Base-by-base conservation (phyloP, 2,113 vertebrate genomes). In the Mola mola region DNA sequence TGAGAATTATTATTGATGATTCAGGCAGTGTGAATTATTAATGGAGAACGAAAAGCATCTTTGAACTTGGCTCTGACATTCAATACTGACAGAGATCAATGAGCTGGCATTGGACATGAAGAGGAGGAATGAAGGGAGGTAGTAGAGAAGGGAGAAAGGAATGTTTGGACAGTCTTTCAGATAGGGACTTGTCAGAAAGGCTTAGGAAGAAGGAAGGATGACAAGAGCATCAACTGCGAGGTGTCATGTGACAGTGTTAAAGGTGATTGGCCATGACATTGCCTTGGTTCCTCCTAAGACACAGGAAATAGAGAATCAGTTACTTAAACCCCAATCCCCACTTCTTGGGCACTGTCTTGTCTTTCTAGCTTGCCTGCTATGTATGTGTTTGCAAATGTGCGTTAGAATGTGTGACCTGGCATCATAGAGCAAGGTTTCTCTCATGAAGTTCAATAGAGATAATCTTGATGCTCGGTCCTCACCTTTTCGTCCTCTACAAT, bases 1-100 rank as follows among this genome's bases (percentile, higher is more conserved):
- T 89, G 90, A 91, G 88, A 90, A 91, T 88, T 91, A 92, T 92
- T 91, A 90, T 91, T 92, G 91, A 93, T 92, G 92, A 93, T 89
- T 92, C 89, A 91, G 90, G 74, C 85, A 24, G 78, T 79, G 90
- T 93, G 86, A 92, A 93, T 93, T 93, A 93, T 93, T 93, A 90
- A 93, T 85, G 88, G 84, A 56, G 52, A 82, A 82, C 80, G 87
- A 91, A 89, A 87, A 90, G 90, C 89, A 88, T 89, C 87, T 81
- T 84, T 88, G 90, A 91, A 90, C 75, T 88, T 90, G 86, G 90
- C 86, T 92, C 90, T 90, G 91, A 92, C 91, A 93, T 91, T 89
- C 87, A 84, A 93, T 91, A 88, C 86, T 82, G 89, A 84, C 84
- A 88, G 85, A 90, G 87, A 91, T 93, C 91, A 88, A 93, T 92